Evolutionary conservation across 2,888 invertebrate species (phyloP).

Genomic region (Drosophila formosana): DNA sequence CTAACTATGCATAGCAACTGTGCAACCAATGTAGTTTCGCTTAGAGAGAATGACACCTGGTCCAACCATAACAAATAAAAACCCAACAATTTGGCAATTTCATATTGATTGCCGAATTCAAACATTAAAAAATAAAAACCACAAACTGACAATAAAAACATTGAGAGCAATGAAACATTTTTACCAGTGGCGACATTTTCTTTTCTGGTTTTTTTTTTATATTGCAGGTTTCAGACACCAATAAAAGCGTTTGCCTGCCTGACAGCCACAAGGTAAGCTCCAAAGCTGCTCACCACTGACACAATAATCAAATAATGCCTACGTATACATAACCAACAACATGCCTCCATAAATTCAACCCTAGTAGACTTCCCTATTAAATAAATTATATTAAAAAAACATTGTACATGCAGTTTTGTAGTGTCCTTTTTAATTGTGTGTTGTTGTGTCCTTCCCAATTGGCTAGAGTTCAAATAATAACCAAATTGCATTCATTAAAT

Average conservation of each 20-base stretch:
- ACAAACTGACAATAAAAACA: slow-evolving; percentile 41
- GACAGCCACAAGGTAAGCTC: slow-evolving; percentile 85
- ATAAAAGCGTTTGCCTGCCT: slow-evolving; percentile 85
- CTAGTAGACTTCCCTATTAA: slow-evolving; percentile 7
- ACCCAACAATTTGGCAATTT: slow-evolving; percentile 33
- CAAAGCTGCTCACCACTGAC: slow-evolving; percentile 64
- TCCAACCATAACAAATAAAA: slow-evolving; percentile 45
- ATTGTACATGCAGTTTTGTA: slow-evolving; percentile 23
- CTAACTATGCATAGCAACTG: slow-evolving; percentile 52
- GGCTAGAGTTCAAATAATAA: slow-evolving; percentile 7
- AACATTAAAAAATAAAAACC: slow-evolving; percentile 30
- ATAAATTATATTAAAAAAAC: not conserved
- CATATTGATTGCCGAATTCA: slow-evolving; percentile 35
- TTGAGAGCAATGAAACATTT: slow-evolving; percentile 64
- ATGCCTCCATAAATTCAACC: slow-evolving; percentile 22
- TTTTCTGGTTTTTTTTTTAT: slow-evolving; percentile 82
- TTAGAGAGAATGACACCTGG: slow-evolving; percentile 46
- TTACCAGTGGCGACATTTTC: slow-evolving; percentile 81
- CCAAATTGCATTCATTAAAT: not conserved
- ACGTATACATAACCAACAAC: slow-evolving; percentile 33
- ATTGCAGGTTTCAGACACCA: slow-evolving; percentile 85
- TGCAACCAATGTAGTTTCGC: slow-evolving; percentile 47
- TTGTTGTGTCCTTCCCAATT: slow-evolving; percentile 11
- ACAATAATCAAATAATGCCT: slow-evolving; percentile 37
- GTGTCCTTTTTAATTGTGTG: slow-evolving; percentile 10